Conservation (phyloP, 2,797 vertebrate species). For the Macropus fuliginosus region DNA sequence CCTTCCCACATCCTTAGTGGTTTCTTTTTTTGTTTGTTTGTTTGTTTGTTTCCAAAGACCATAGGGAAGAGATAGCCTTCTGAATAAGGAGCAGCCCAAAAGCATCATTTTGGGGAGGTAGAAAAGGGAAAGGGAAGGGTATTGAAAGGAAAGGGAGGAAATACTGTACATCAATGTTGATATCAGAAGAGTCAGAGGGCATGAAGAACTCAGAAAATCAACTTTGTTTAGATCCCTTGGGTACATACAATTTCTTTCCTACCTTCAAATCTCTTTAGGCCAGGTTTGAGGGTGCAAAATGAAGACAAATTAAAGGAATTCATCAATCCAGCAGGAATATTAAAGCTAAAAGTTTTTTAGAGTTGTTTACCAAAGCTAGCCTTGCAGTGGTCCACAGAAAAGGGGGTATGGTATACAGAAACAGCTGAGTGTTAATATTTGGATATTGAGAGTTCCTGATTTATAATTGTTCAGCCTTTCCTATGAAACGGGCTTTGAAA, state of each 20-base stretch:
- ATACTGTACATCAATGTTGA: neutral
- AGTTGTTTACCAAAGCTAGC: conserved; percentile 64
- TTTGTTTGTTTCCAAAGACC: neutral
- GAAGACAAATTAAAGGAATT: conserved; percentile 33
- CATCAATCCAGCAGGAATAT: neutral
- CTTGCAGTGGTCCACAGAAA: conserved; percentile 70
- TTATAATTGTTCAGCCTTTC: conserved; percentile 63
- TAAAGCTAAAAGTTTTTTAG: conserved; percentile 42
- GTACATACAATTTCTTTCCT: neutral
- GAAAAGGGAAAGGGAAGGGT: neutral
- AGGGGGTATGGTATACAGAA: neutral
- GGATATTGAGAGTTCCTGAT: conserved; percentile 59
- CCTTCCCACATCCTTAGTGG: neutral
- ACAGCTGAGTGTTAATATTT: conserved; percentile 68
- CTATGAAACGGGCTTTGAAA: conserved; percentile 61
- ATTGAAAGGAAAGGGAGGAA: neutral
- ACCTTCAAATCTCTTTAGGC: neutral
- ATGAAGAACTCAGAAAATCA: neutral
- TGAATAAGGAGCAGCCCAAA: neutral
- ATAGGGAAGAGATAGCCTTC: neutral
- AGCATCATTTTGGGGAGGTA: neutral
- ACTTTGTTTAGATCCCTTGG: neutral
- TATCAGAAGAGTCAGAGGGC: neutral
- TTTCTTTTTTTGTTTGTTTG: neutral
- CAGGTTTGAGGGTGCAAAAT: conserved; percentile 44